Evolutionary conservation across 2,797 vertebrate genomes (phyloP).

Genomic region (Halcyon badia): DNA sequence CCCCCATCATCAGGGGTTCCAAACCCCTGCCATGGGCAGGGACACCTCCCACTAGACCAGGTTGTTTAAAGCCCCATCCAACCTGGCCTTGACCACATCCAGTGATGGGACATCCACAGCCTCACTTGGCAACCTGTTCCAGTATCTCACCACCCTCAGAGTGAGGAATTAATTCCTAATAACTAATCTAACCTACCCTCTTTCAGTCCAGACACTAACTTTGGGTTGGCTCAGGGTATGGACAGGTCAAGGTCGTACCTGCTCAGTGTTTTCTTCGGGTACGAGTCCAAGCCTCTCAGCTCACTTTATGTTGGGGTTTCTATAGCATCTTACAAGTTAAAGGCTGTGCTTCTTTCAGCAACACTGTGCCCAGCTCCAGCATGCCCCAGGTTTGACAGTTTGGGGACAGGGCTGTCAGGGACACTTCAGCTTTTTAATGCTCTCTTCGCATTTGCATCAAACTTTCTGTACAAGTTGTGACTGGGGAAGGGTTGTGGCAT

Average conservation of each 20-base stretch:
- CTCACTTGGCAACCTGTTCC: not conserved
- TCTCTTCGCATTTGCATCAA: not conserved
- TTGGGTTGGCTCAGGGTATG: not conserved
- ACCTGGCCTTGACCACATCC: not conserved
- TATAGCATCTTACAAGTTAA: not conserved
- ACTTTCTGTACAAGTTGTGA: not conserved
- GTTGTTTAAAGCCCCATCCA: not conserved
- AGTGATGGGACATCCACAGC: not conserved
- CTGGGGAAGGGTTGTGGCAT: not conserved
- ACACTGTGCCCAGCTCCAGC: not conserved
- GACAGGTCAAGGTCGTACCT: not conserved
- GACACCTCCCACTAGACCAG: not conserved
- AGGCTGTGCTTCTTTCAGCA: not conserved
- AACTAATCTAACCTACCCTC: not conserved
- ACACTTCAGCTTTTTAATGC: rapidly evolving
- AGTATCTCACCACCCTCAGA: not conserved
- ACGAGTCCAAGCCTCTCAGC: not conserved
- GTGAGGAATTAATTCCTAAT: not conserved
- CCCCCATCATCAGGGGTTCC: not conserved
- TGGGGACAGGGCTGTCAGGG: not conserved
- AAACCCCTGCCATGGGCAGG: not conserved
- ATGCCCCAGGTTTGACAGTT: rapidly evolving
- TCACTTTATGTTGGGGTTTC: not conserved
- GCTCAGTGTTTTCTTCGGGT: rapidly evolving
- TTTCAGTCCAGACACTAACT: not conserved